Conservation (phyloP, 2,113 vertebrate species). For the Prunella fulvescens region DNA sequence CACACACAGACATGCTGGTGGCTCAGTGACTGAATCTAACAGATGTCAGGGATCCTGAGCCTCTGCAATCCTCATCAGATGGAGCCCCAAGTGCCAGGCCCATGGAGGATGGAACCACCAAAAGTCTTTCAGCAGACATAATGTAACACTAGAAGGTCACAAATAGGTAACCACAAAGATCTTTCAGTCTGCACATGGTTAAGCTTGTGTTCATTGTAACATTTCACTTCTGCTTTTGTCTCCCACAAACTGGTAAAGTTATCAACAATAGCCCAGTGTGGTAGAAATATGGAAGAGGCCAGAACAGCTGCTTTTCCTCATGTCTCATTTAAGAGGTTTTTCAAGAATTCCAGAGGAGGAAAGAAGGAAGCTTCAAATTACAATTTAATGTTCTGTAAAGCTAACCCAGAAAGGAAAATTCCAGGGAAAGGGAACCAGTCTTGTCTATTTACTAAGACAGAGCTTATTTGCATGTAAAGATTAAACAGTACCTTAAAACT, state of each 20-base stretch:
- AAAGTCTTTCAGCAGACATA: neutral
- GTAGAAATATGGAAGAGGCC: neutral
- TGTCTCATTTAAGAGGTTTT: neutral
- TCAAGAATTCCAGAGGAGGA: neutral
- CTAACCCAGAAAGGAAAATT: neutral
- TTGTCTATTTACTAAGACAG: neutral
- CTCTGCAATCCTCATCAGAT: neutral
- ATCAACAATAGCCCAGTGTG: neutral
- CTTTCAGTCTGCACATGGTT: neutral
- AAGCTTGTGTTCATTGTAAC: neutral
- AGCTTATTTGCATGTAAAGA: neutral
- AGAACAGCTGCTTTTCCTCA: neutral
- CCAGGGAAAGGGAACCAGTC: neutral
- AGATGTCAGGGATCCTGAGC: neutral
- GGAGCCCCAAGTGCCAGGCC: neutral
- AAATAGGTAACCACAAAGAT: neutral
- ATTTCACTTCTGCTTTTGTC: neutral
- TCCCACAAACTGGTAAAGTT: neutral
- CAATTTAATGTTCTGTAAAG: neutral
- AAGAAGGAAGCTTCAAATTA: neutral
- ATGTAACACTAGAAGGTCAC: neutral
- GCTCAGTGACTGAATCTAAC: neutral
- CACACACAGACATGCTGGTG: neutral
- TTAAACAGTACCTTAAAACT: neutral
- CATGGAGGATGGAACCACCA: rapidly evolving